Conservation (phyloP, 2,888 invertebrate genomes). For the Calameuta filiformis region DNA sequence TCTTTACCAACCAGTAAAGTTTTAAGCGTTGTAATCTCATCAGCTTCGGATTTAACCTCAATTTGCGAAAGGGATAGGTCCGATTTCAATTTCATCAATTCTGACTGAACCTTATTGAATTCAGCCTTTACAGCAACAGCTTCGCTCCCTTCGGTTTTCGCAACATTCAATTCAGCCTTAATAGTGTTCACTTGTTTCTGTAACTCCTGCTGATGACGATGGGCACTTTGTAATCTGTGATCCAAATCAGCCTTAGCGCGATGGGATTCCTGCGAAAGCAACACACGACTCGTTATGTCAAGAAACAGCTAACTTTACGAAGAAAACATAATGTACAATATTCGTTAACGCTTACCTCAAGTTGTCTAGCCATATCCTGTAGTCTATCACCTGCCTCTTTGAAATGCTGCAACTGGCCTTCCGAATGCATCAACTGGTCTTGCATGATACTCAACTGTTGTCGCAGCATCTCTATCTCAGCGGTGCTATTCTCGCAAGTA, state of each 20-base stretch:
- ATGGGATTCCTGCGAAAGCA: conserved; percentile 67
- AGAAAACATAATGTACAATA: background rate
- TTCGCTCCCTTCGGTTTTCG: conserved; percentile 52
- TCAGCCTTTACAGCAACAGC: conserved; percentile 63
- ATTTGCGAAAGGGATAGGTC: conserved; percentile 45
- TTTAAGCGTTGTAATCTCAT: conserved; percentile 41
- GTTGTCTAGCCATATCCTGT: conserved; percentile 69
- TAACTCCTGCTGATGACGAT: conserved; percentile 71
- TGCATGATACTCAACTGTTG: conserved; percentile 57
- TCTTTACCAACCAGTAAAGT: conserved; percentile 38
- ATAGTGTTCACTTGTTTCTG: conserved; percentile 65
- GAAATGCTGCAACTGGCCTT: conserved; percentile 58
- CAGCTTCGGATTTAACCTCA: conserved; percentile 47
- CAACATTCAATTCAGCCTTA: conserved; percentile 60
- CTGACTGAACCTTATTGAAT: conserved; percentile 58
- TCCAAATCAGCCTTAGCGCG: conserved; percentile 69
- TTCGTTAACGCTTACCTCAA: conserved; percentile 61
- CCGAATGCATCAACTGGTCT: conserved; percentile 56
- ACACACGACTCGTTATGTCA: background rate
- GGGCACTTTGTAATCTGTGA: conserved; percentile 67
- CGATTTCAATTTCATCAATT: conserved; percentile 48
- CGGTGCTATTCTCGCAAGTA: conserved; percentile 54
- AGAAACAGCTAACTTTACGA: background rate
- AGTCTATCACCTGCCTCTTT: conserved; percentile 70
- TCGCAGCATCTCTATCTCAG: conserved; percentile 55